A percentile compares a stretch with the other conserved stretches of the same genome.
phyloP scores from a whole-genome alignment of 2,797 vertebrate species.

The Passerculus sandwichensis region DNA sequence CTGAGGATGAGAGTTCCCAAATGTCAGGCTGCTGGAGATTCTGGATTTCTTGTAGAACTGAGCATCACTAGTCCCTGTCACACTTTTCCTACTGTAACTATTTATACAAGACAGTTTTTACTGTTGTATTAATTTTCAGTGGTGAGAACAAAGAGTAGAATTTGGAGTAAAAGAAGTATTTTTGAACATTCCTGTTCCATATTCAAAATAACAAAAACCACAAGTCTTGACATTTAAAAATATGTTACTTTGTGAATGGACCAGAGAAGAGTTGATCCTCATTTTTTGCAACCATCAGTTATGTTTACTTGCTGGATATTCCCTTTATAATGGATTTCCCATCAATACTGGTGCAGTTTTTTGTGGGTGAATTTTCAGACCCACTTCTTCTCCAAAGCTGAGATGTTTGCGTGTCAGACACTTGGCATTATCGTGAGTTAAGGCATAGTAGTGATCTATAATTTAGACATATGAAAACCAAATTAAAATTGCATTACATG shows the following conservation, averaged over 20 bases:
- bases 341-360: not conserved
- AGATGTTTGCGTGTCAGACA: not conserved
- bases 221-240: not conserved
- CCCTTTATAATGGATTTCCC: not conserved
- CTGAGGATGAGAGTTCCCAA: not conserved
- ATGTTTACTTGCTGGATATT: not conserved
- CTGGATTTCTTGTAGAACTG: not conserved
- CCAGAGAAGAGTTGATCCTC: not conserved
- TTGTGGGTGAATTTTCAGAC: not conserved
- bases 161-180: not conserved
- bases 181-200: not conserved
- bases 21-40: fast-evolving
- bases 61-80: not conserved
- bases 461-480: constrained; percentile 45
- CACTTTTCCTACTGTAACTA: not conserved
- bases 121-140: not conserved
- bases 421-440: not conserved
- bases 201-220: not conserved
- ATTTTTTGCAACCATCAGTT: not conserved
- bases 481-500: constrained; percentile 63
- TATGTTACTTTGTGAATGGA: not conserved
- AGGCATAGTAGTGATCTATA: constrained; percentile 44
- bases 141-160: not conserved
- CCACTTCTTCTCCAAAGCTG: not conserved
- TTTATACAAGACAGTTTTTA: not conserved